Percentiles rank a stretch among this genome's conserved stretches.
These are phyloP conservation scores for Amblyraja radiata DNA, from an alignment of 2,797 vertebrate genomes.

Conservation along the genomic window DNA sequence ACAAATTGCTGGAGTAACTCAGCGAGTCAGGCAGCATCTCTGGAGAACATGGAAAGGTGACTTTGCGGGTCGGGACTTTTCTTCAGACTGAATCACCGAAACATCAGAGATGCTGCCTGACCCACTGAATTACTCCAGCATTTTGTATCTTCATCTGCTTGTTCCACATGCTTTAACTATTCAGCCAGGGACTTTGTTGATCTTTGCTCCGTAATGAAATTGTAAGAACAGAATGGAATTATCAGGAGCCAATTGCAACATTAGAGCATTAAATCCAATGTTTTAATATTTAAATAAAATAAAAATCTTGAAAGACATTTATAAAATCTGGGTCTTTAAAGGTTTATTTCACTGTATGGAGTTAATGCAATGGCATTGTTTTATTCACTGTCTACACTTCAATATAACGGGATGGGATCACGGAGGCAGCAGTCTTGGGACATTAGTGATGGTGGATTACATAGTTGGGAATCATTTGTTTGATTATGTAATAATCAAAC, in stretches of 20 bases:
- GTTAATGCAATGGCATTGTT: background rate
- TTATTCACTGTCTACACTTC: background rate
- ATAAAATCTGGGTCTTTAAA: background rate
- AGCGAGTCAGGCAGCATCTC: too few species aligned
- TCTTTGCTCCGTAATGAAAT: background rate
- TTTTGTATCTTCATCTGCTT: background rate
- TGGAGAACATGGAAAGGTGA: too few species aligned
- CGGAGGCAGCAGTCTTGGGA: background rate
- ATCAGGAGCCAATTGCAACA: background rate
- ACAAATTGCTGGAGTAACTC: too few species aligned
- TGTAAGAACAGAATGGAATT: background rate
- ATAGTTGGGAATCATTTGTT: slow-evolving; percentile 2
- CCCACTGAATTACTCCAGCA: too few species aligned
- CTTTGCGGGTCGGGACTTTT: too few species aligned
- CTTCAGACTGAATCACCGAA: too few species aligned
- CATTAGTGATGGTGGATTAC: background rate
- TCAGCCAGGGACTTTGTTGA: background rate
- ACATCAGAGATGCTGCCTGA: too few species aligned
- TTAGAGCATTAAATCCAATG: background rate
- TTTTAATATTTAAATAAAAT: background rate
- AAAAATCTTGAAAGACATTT: background rate
- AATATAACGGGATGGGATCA: background rate
- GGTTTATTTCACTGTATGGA: background rate
- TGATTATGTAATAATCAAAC: background rate
- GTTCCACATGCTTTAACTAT: background rate